Percentiles rank a stretch among this genome's conserved stretches.
Conservation (phyloP, 2,888 invertebrate species). For the Temnothorax rugatulus region DNA sequence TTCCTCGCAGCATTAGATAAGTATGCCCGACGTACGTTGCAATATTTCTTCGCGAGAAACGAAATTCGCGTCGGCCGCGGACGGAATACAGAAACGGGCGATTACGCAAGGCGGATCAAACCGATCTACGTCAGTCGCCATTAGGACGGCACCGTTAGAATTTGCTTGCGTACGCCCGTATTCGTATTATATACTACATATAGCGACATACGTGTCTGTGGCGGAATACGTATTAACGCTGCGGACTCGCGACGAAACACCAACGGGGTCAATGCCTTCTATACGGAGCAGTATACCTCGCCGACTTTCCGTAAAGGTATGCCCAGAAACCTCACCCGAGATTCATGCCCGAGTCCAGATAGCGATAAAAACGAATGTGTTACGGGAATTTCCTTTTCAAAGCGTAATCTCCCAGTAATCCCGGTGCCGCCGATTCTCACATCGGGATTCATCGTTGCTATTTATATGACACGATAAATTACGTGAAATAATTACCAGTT, state of each 20-base stretch:
- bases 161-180: constrained; percentile 70
- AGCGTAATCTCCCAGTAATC: constrained; percentile 70
- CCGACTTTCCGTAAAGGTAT: constrained; percentile 81
- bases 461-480: not conserved
- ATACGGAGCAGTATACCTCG: constrained; percentile 83
- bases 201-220: constrained; percentile 25
- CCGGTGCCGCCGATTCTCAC: constrained; percentile 24
- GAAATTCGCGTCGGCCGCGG: constrained; percentile 42
- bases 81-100: constrained; percentile 54
- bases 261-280: constrained; percentile 84
- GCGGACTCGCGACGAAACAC: constrained; percentile 62
- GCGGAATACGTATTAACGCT: constrained; percentile 57
- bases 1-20: not conserved
- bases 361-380: constrained; percentile 85
- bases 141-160: constrained; percentile 75
- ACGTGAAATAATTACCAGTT: not conserved
- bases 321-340: constrained; percentile 78
- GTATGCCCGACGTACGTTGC: not conserved
- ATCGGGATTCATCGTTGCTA: not conserved
- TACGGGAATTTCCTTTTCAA: constrained; percentile 86
- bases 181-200: constrained; percentile 29
- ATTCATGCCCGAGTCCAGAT: constrained; percentile 78
- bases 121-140: constrained; percentile 44
- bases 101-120: constrained; percentile 69
- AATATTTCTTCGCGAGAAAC: not conserved